A percentile compares a stretch with the other conserved stretches of the same genome.
These are phyloP conservation scores for Acomys russatus DNA, from an alignment of 2,797 vertebrate genomes.

Conservation along the genomic window DNA sequence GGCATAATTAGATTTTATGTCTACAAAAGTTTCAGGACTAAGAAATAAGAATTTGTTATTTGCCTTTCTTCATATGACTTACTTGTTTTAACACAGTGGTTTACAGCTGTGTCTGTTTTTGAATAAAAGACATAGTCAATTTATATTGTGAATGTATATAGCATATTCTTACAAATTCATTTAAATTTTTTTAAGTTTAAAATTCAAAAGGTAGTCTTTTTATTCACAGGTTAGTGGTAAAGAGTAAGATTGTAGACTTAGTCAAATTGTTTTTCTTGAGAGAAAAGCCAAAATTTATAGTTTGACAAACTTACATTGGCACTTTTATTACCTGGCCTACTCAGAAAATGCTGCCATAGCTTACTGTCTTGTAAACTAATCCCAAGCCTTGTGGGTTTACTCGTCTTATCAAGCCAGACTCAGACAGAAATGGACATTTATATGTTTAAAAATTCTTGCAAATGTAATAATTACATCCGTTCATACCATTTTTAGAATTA, in stretches of 20 bases:
- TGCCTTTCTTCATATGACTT: neutral
- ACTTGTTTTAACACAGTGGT: neutral
- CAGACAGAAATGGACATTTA: neutral
- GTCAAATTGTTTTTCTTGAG: neutral
- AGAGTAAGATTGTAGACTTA: neutral
- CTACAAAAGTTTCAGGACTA: neutral
- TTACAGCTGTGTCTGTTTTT: neutral
- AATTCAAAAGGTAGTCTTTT: neutral
- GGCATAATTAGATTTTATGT: neutral
- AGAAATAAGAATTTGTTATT: no score
- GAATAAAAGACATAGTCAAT: neutral
- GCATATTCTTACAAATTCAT: neutral
- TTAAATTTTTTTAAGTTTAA: neutral
- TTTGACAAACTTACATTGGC: conserved; percentile 20
- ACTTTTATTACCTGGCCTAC: neutral
- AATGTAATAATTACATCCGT: conserved; percentile 1
- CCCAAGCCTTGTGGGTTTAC: neutral
- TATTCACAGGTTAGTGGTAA: neutral
- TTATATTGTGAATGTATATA: neutral
- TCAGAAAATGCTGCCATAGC: neutral
- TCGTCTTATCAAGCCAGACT: neutral
- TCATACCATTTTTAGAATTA: conserved; percentile 10
- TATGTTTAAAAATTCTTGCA: conserved; percentile 13
- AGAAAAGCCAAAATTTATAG: conserved; percentile 23
- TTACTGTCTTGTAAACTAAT: conserved; percentile 40